Base-by-base conservation (phyloP, 2,888 invertebrate genomes). In the Aelia acuminata region DNA sequence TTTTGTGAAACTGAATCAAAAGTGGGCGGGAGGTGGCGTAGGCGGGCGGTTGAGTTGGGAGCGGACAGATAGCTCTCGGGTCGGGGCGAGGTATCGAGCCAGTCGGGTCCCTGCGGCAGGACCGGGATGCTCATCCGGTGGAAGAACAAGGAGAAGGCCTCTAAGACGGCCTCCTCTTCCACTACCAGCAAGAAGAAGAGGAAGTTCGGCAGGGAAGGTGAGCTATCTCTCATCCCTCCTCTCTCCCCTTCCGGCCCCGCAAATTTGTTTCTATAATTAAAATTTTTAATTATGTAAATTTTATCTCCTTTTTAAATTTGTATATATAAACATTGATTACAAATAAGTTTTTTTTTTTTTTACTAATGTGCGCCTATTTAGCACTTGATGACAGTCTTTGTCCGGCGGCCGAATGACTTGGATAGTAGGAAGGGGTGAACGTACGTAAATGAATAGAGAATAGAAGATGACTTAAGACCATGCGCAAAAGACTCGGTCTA, bases 171-270 rank as follows among this genome's bases (percentile, higher is more conserved):
- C 26, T 89, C 90, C 70, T 90, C 89, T 80, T 90, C 90, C 84
- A 89, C 91, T 35, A 90, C 91, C 49, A 91, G 91, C 57, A 97
- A 97, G 93, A 97, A 96, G 93, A 97, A 97, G 92, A 93, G 97
- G 91, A 97, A 97, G 91, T 94, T 94, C 93, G 97, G 96, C 91
- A 94, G 96, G 91, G 97, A 97, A 92, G 96, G 95, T 91, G 90
- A 90, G 87, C n/a, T 11, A 39, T n/a, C 43, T n/a, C 1, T n/a
- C 13, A 1, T 80, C n/a, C 43, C 35, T 39, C 75, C 1, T 43
- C 43, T 1, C 39, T n/a, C 80, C 8, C 2, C 20, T 39, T 57
- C 26, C 57, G n/a, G n/a, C n/a, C n/a, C n/a, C n/a, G n/a, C n/a
- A n/a, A n/a, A n/a, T n/a, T n/a, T n/a, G n/a, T n/a, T 7, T 26